Evolutionary conservation across 2,888 invertebrate species (phyloP), one percentile per base, ranked within the genome.

Genomic region (Alviniconcha strummeri): DNA sequence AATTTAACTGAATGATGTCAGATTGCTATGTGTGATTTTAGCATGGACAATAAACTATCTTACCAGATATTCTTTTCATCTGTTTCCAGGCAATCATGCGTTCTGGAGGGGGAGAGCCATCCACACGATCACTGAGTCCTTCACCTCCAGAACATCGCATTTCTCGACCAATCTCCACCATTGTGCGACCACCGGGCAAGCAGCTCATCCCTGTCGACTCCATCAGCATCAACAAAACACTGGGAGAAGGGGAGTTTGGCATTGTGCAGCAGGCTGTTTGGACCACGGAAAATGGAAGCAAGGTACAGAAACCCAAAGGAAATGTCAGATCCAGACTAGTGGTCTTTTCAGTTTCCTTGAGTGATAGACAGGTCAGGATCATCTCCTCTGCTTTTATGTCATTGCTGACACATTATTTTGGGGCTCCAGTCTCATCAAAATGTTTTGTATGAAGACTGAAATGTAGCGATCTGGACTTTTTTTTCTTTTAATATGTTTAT

Each of bases 181-280:
- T 90, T 55, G 89, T 90, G 52, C 85, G 90, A 69, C 90, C 90
- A 8, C 88, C 90, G 36, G 89, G 91, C 71, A 90, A 90, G 85
- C 92, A 98, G 93, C 97, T 98, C 87, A 97, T 97, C 92, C 96
- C 96, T 3, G 96, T 97, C 64, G 98, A 98, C 91, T 96, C 97
- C 88, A 98, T 99, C 90, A 96, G 97, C 85, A 96, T 98, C 79
- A 98, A 98, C 93, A 98, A 98, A 93, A 98, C 98, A 92, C 95
- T 99, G 84, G 99, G 99, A 57, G 97, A 96, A 90, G 99, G 99
- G 17, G 99, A 99, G 94, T 99, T 99, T 94, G 99, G 99, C 6
- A 97, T 98, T 17, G 99, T 99, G 0, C 98, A 98, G 93, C 99
- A 98, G 94, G 99, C 98, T 5, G 97, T 98, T 11, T 99, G 98